Evolutionary conservation across 2,113 vertebrate genomes (phyloP).

Genomic region (Marmota monax): DNA sequence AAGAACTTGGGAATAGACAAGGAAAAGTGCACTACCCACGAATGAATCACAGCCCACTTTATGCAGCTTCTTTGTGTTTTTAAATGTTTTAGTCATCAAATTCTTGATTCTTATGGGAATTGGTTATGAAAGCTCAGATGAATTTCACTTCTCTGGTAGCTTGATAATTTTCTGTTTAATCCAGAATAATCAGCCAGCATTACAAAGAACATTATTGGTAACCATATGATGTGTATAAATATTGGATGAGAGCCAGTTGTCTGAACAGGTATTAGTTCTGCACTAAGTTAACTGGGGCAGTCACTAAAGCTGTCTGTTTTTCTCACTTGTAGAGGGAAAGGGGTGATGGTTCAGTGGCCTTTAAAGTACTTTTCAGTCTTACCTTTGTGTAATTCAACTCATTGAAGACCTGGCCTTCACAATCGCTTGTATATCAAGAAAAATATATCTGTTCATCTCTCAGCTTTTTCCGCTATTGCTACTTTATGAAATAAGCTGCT

Average conservation of each 20-base stretch:
- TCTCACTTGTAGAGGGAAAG: background rate
- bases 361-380: background rate
- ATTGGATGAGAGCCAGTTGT: background rate
- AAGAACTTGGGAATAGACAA: conserved; percentile 7
- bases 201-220: background rate
- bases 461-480: background rate
- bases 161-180: background rate
- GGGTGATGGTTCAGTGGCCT: background rate
- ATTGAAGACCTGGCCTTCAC: background rate
- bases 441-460: background rate
- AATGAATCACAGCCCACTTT: conserved; percentile 58
- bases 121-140: background rate
- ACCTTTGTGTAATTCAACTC: background rate
- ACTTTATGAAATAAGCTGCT: conserved; percentile 22
- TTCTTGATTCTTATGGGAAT: background rate
- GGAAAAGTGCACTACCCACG: background rate
- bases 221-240: background rate
- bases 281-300: background rate
- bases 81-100: conserved; percentile 31
- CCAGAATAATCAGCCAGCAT: background rate
- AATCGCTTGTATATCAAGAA: background rate
- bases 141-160: background rate
- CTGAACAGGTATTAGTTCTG: background rate
- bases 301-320: background rate
- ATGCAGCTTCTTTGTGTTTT: background rate